These are phyloP conservation scores for Indri indri DNA, from an alignment of 2,113 vertebrate genomes.

Conservation along the genomic window DNA sequence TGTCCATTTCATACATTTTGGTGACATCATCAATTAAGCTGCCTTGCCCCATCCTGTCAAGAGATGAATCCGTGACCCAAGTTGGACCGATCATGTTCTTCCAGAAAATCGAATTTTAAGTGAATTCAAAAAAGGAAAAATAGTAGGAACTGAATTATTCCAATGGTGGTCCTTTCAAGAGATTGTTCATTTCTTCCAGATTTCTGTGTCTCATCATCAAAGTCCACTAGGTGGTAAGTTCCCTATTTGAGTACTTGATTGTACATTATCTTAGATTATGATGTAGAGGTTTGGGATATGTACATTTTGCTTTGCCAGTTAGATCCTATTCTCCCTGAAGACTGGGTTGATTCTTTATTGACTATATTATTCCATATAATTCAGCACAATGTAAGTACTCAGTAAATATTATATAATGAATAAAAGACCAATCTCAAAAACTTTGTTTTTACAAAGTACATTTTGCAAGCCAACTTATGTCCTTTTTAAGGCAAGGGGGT, in stretches of 20 bases:
- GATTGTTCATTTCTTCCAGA: background rate
- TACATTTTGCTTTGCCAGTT: constrained; percentile 7
- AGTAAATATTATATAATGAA: background rate
- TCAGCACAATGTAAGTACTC: constrained; percentile 3
- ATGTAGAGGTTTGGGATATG: background rate
- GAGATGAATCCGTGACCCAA: constrained; percentile 2
- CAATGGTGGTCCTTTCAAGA: background rate
- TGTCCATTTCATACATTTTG: background rate
- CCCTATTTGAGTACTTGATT: background rate
- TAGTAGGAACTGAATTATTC: background rate
- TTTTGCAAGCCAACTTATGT: background rate
- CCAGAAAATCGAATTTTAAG: constrained; percentile 23
- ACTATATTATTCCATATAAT: constrained; percentile 20
- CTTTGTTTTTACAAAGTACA: background rate
- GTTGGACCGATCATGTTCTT: background rate
- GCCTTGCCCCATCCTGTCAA: background rate
- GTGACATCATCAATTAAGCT: background rate
- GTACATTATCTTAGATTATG: background rate
- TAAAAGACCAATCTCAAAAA: constrained; percentile 18
- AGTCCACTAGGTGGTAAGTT: background rate
- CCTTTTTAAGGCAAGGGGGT: constrained; percentile 14
- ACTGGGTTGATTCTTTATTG: background rate
- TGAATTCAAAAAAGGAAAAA: constrained; percentile 47
- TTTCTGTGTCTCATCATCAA: constrained; percentile 36
- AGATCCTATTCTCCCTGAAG: background rate